Evolutionary conservation across 2,888 invertebrate genomes (phyloP).

Genomic region (Philonicus albiceps): DNA sequence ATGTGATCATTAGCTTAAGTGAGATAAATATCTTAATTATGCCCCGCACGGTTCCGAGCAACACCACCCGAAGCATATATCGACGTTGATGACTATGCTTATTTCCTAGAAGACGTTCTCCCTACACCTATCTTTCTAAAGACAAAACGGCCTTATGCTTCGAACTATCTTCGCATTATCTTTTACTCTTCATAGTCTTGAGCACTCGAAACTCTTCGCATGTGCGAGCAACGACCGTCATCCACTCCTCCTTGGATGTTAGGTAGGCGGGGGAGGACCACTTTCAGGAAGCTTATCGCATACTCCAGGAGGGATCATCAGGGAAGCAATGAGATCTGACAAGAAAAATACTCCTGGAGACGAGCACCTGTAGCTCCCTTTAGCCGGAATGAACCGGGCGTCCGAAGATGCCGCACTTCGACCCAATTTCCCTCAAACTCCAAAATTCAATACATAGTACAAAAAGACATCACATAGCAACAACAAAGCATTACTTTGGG

Average conservation of each 20-base stretch:
- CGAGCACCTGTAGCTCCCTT: not conserved
- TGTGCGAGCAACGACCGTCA: not conserved
- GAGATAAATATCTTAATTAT: constrained; percentile 42
- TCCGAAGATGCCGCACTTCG: not conserved
- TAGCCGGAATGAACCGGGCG: not conserved
- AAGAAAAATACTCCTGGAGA: not conserved
- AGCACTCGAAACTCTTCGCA: not conserved
- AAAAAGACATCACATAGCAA: constrained; percentile 3
- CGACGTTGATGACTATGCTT: constrained; percentile 12
- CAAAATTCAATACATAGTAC: not conserved
- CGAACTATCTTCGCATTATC: constrained; percentile 7
- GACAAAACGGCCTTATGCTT: not conserved
- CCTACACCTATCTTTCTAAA: not conserved
- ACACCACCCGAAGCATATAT: not conserved
- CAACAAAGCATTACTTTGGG: constrained; percentile 31
- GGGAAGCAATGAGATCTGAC: constrained; percentile 3
- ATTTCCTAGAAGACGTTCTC: constrained; percentile 6
- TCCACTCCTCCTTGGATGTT: not conserved
- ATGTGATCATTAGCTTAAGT: constrained; percentile 38
- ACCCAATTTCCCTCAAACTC: not conserved
- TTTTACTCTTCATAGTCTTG: not conserved
- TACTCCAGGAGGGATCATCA: constrained; percentile 11
- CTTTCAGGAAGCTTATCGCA: not conserved
- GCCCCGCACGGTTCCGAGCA: not conserved
- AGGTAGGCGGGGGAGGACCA: not conserved